A percentile compares a stretch with the other conserved stretches of the same genome.
These are phyloP conservation scores for Schizaphis graminum DNA, from an alignment of 2,888 invertebrate genomes.

Conservation along the genomic window DNA sequence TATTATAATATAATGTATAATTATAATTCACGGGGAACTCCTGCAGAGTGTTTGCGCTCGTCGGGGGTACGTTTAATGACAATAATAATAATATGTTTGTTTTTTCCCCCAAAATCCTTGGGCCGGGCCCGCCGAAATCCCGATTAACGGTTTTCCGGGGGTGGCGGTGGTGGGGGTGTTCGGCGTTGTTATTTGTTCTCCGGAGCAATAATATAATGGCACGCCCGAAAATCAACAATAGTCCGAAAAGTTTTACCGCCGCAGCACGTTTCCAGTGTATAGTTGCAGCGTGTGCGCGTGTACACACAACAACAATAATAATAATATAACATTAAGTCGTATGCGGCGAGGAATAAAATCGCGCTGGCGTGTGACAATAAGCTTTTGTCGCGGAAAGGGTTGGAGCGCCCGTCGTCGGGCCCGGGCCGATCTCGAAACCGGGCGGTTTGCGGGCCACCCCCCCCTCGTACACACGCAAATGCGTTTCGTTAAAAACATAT, in stretches of 20 bases:
- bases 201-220: conserved; percentile 5
- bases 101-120: neutral
- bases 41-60: neutral
- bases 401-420: neutral
- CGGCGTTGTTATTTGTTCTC: conserved; percentile 9
- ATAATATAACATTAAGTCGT: neutral
- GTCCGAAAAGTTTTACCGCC: conserved; percentile 33
- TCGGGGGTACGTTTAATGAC: neutral
- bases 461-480: neutral
- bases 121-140: neutral
- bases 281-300: neutral
- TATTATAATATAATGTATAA: neutral
- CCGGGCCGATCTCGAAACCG: neutral
- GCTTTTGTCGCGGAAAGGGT: conserved; percentile 2
- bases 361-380: neutral
- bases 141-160: conserved; percentile 25
- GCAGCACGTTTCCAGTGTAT: neutral
- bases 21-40: neutral
- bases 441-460: neutral
- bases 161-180: fast-evolving
- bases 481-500: neutral
- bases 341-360: neutral
- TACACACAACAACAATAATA: neutral
- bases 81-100: neutral
- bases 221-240: conserved; percentile 27